phyloP scores from a whole-genome alignment of 1,140 invertebrate species.

The Berghia stephanieae region DNA sequence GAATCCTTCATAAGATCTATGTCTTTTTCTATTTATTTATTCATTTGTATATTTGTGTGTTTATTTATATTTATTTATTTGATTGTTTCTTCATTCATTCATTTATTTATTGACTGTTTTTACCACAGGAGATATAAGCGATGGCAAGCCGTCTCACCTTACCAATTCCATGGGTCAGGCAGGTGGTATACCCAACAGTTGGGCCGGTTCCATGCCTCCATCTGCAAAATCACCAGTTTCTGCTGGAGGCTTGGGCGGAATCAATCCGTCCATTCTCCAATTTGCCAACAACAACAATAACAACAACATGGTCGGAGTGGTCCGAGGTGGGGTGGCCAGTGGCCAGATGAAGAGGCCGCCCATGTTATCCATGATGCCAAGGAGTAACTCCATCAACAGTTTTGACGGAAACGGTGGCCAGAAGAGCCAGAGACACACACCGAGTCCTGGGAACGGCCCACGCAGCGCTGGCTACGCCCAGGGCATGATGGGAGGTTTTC shows the following conservation, averaged over 20 bases:
- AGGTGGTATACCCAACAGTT: not conserved
- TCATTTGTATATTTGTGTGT: no score
- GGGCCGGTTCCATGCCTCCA: constrained; percentile 8
- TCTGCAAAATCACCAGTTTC: constrained; percentile 19
- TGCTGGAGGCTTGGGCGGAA: not conserved
- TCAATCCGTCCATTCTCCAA: constrained; percentile 10
- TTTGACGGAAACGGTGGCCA: constrained; percentile 45
- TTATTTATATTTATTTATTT: no score
- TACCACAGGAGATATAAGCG: no score
- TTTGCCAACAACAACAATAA: no score
- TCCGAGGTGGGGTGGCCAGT: not conserved
- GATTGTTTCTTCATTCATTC: no score
- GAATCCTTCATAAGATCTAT: no score
- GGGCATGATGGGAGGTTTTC: constrained; percentile 37
- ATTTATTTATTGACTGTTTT: not conserved
- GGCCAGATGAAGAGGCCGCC: constrained; percentile 17
- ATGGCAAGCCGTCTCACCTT: no score
- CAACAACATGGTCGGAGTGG: no score
- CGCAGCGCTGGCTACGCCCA: constrained; percentile 26
- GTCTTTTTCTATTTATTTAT: no score
- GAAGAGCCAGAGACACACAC: constrained; percentile 51
- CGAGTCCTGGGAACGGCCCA: constrained; percentile 38
- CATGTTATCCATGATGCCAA: constrained; percentile 24
- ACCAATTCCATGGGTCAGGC: no score
- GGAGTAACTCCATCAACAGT: constrained; percentile 35